Evolutionary conservation across 2,797 vertebrate genomes (phyloP).

Genomic region (Margarornis squamiger): DNA sequence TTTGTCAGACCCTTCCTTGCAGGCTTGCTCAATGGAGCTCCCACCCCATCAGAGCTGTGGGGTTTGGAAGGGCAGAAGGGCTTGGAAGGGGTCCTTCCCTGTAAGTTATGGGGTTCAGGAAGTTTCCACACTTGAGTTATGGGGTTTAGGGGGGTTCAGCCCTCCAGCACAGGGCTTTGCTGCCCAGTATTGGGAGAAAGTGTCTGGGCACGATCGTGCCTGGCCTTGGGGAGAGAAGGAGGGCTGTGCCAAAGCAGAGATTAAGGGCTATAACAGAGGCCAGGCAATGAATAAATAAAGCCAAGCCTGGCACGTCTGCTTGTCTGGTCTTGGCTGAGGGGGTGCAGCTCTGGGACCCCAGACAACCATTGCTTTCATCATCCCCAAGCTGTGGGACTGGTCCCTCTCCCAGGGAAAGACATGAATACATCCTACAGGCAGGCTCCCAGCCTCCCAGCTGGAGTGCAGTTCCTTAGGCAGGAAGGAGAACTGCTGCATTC

Average conservation of each 20-base stretch:
- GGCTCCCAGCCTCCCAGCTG: not conserved
- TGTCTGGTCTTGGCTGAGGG: not conserved
- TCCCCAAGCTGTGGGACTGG: not conserved
- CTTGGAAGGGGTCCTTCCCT: accelerated
- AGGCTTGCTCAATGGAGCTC: not conserved
- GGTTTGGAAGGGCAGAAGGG: too few species aligned
- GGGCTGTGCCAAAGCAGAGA: not conserved
- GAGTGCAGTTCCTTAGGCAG: not conserved
- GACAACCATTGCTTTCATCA: accelerated
- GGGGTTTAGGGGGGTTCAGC: not conserved
- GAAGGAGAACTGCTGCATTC: not conserved
- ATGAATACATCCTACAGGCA: accelerated
- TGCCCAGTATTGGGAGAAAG: too few species aligned
- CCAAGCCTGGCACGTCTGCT: not conserved
- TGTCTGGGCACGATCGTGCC: accelerated
- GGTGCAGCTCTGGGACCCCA: not conserved
- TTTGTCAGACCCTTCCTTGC: not conserved
- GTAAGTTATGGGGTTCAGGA: not conserved
- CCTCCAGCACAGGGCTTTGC: not conserved
- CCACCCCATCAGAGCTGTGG: accelerated
- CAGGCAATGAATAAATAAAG: not conserved
- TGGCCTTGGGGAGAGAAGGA: not conserved
- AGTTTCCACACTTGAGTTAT: not conserved
- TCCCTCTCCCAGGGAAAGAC: not conserved
- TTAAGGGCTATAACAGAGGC: not conserved